Evolutionary conservation across 2,113 vertebrate species (phyloP), one percentile per base, ranked within the genome.

Genomic region (Shinisaurus crocodilurus): DNA sequence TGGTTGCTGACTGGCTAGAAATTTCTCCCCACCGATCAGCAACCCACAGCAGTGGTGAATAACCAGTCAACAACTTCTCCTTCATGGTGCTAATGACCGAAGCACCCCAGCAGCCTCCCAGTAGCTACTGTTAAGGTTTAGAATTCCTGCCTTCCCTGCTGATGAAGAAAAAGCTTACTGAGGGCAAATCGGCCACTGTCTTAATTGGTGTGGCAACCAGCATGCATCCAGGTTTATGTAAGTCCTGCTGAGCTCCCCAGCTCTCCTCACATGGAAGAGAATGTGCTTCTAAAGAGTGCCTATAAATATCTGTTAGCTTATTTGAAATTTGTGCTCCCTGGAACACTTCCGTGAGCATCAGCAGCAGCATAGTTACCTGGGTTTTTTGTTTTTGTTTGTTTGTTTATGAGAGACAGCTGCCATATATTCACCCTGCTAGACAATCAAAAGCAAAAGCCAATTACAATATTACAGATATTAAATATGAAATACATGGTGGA

Each of bases 291-390:
- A n/a, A n/a, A n/a, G n/a, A n/a, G n/a, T n/a, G 74, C 23, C 90
- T 91, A 91, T 91, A 88, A 88, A 91, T 91, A 91, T 79, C 80
- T 60, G 37, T 54, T 72, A 15, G 57, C 65, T 70, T 77, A 57
- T 88, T 48, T 91, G 40, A 84, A 70, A 57, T 57, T 10, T 86
- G 40, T 45, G 9, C 60, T 91, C 82, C 27, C 60, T 84, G 81
- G 72, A 84, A 79, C n/a, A 70, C 63, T 75, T 70, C 70, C 37
- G 45, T n/a, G 18, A n/a, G 37, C 32, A 18, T 7, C 54, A 54
- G 74, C 82, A 65, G n/a, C n/a, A n/a, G n/a, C 80, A 70, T 85
- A 69, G 60, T 60, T 91, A 60, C 72, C 74, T 79, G 72, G 69
- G n/a, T n/a, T 82, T 79, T 18, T 29, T 69, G 32, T 67, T 63